Evolutionary conservation across 1,140 invertebrate genomes (phyloP).

Genomic region (Tribolium castaneum): DNA sequence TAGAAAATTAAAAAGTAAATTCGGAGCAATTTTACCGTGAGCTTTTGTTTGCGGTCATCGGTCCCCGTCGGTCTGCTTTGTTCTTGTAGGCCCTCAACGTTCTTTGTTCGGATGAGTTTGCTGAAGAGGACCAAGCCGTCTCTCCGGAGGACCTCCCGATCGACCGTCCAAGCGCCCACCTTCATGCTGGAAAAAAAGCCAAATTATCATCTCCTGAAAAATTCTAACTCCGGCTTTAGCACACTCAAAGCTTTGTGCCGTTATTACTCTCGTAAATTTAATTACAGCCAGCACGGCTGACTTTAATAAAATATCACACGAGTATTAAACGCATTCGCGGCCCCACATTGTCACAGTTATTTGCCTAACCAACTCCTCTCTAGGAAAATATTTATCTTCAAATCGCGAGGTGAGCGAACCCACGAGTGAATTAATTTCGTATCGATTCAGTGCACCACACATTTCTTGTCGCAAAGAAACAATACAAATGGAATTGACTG

Average conservation of each 20-base stretch:
- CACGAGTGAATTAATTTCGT: too few species aligned
- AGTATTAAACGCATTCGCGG: background rate
- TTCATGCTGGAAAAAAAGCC: conserved; percentile 66
- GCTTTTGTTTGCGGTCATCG: conserved; percentile 74
- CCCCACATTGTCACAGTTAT: background rate
- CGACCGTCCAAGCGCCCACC: conserved; percentile 65
- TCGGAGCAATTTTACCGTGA: conserved; percentile 67
- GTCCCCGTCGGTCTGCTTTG: conserved; percentile 65
- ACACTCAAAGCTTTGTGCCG: too few species aligned
- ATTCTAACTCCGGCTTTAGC: background rate
- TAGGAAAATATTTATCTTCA: too few species aligned
- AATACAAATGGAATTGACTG: too few species aligned
- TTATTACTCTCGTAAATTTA: background rate
- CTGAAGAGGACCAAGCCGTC: conserved; percentile 76
- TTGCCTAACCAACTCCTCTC: background rate
- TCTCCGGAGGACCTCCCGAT: conserved; percentile 67
- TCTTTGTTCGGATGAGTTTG: conserved; percentile 84
- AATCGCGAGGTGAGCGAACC: too few species aligned
- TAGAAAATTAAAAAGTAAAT: too few species aligned
- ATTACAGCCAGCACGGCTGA: background rate
- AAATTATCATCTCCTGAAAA: background rate
- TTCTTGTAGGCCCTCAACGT: conserved; percentile 75
- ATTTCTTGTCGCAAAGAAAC: too few species aligned
- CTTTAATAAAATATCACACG: conserved; percentile 1
- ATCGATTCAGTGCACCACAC: too few species aligned